Conservation (phyloP, 2,888 invertebrate genomes). For the Papilio demoleus region DNA sequence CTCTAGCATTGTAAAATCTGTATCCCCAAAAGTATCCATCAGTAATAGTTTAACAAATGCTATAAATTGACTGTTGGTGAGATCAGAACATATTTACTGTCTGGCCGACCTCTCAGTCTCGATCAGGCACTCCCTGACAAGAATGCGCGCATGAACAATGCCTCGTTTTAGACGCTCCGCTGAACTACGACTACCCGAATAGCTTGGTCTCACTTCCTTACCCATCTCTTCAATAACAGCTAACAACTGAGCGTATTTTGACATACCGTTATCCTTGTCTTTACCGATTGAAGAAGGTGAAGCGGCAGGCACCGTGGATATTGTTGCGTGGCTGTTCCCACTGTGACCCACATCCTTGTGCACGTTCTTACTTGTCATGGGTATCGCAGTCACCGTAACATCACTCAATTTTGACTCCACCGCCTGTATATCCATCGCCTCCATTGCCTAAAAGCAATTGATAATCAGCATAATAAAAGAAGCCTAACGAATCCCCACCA, state of each 20-base stretch:
- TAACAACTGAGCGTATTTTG: slow-evolving; percentile 96
- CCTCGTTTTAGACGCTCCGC: slow-evolving; percentile 97
- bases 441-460: slow-evolving; percentile 80
- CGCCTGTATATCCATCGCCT: slow-evolving; percentile 89
- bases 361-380: slow-evolving; percentile 82
- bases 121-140: slow-evolving; percentile 97
- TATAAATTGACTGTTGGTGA: slow-evolving; percentile 53
- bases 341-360: slow-evolving; percentile 72
- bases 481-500: slow-evolving; percentile 50
- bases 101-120: slow-evolving; percentile 97
- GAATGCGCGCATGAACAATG: slow-evolving; percentile 96
- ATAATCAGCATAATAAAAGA: slow-evolving; percentile 56
- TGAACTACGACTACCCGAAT: slow-evolving; percentile 98
- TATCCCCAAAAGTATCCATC: slow-evolving; percentile 19
- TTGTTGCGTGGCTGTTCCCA: slow-evolving; percentile 77
- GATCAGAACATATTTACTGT: slow-evolving; percentile 81
- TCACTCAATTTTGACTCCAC: slow-evolving; percentile 90
- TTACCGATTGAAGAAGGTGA: slow-evolving; percentile 74
- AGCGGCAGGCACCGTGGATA: slow-evolving; percentile 79
- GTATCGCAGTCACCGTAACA: slow-evolving; percentile 90
- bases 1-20: slow-evolving; percentile 25
- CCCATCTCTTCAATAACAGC: slow-evolving; percentile 98
- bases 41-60: slow-evolving; percentile 56
- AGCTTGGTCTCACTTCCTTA: slow-evolving; percentile 97
- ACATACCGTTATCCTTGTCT: slow-evolving; percentile 86